Evolutionary conservation across 2,113 vertebrate species (phyloP).

Genomic region (Phrynocephalus versicolor): DNA sequence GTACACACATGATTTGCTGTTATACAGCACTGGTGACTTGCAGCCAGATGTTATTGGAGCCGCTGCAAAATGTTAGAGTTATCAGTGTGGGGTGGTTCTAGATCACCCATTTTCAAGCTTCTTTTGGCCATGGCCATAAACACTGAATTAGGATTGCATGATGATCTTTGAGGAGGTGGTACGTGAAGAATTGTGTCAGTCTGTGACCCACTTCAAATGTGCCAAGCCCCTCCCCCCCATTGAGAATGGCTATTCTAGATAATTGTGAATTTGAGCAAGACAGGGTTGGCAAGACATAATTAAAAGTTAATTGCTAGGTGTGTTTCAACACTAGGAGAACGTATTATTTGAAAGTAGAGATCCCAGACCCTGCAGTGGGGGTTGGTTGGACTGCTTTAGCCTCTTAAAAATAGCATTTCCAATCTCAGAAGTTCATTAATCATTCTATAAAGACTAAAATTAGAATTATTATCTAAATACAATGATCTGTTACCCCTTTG

Average conservation of each 20-base stretch:
- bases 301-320: conserved; percentile 42
- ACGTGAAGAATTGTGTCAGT: no score
- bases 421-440: conserved; percentile 63
- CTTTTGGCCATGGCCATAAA: background rate
- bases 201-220: no score
- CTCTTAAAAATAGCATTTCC: background rate
- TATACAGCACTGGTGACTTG: background rate
- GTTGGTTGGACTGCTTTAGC: no score
- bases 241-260: no score
- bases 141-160: no score
- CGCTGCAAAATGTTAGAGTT: conserved; percentile 50
- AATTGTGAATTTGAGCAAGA: background rate
- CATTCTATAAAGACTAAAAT: conserved; percentile 77
- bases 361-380: no score
- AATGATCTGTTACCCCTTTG: conserved; percentile 74
- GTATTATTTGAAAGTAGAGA: no score
- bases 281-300: conserved; percentile 5
- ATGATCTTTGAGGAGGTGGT: no score
- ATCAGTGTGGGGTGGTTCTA: background rate
- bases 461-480: conserved; percentile 72
- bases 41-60: conserved; percentile 48
- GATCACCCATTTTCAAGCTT: conserved; percentile 37
- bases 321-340: no score
- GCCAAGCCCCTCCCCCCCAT: no score
- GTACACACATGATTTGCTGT: background rate